phyloP scores from a whole-genome alignment of 2,888 invertebrate species.

The Eustalomyia histrio region DNA sequence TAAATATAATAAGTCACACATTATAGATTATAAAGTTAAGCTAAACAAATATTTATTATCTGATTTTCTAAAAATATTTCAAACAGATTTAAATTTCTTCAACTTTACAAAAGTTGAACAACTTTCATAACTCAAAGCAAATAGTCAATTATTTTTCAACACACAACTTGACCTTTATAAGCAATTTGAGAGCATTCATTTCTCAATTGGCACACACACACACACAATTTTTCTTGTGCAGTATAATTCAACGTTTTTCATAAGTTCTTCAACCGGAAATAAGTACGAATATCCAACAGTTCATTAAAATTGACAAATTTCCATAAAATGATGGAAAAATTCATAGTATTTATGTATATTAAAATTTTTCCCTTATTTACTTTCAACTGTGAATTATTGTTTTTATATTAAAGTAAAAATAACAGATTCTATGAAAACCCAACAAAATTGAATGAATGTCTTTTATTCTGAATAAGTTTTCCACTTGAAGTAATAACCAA shows the following conservation, averaged over 20 bases:
- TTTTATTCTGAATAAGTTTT: not conserved
- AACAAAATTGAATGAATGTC: not conserved
- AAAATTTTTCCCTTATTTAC: not conserved
- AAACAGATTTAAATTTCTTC: not conserved
- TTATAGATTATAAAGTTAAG: no score
- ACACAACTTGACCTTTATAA: not conserved
- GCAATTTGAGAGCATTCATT: not conserved
- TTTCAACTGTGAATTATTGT: not conserved
- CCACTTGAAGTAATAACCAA: slow-evolving; percentile 17
- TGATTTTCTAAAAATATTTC: not conserved
- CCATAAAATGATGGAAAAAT: not conserved
- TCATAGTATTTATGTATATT: not conserved
- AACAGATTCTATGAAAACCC: slow-evolving; percentile 7
- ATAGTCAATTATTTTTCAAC: not conserved
- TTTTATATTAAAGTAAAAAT: slow-evolving; percentile 8
- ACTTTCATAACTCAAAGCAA: not conserved
- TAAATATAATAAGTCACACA: no score
- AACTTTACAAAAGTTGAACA: not conserved
- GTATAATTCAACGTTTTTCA: not conserved
- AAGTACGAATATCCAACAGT: not conserved
- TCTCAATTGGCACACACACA: not conserved
- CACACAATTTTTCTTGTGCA: not conserved
- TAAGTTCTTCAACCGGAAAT: not conserved
- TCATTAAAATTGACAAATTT: slow-evolving; percentile 40
- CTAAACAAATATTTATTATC: no score